These are phyloP conservation scores for Lepidochrysops patricia DNA, from an alignment of 2,888 invertebrate species.

Conservation along the genomic window DNA sequence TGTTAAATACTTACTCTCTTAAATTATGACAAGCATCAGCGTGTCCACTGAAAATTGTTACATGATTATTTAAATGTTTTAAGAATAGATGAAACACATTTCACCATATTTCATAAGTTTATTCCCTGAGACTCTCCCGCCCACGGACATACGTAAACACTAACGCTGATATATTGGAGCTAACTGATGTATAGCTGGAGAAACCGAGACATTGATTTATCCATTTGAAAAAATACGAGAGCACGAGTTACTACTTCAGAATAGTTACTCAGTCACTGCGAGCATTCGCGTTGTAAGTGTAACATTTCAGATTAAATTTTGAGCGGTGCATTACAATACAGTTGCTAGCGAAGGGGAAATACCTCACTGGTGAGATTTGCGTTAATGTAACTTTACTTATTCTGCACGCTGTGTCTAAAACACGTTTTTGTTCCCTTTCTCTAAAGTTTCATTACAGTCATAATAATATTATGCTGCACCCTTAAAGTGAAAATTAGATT, in stretches of 20 bases:
- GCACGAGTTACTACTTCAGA: background rate
- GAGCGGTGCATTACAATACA: too few species aligned
- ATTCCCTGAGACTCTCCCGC: background rate
- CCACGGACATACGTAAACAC: background rate
- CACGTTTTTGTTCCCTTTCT: too few species aligned
- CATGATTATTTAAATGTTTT: background rate
- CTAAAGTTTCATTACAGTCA: too few species aligned
- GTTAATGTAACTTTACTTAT: too few species aligned
- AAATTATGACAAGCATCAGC: background rate
- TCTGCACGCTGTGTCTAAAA: too few species aligned
- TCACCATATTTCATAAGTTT: conserved; percentile 5
- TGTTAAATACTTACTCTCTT: background rate
- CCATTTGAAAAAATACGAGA: background rate
- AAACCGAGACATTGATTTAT: conserved; percentile 1
- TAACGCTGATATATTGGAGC: background rate
- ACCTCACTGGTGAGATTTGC: too few species aligned
- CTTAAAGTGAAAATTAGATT: too few species aligned
- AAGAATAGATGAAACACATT: background rate
- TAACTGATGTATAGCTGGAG: background rate
- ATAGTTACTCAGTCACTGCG: too few species aligned
- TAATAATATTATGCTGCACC: too few species aligned
- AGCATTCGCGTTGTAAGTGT: too few species aligned
- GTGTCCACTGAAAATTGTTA: background rate
- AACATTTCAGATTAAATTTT: too few species aligned
- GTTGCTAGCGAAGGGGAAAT: too few species aligned